Evolutionary conservation across 2,797 vertebrate genomes (phyloP), one percentile per base, ranked within the genome.

Genomic region (Acropternis orthonyx): DNA sequence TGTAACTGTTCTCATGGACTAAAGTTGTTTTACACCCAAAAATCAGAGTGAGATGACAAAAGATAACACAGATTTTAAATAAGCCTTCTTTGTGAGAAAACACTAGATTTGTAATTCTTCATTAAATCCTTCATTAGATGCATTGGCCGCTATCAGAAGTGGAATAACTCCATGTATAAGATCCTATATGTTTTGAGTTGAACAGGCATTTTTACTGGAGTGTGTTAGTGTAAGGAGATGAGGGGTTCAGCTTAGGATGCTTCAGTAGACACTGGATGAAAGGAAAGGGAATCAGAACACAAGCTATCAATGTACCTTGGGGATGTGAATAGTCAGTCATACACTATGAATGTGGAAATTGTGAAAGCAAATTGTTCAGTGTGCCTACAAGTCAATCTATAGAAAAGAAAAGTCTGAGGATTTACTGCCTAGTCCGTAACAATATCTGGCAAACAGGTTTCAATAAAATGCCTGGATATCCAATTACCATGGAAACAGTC

Each of bases 401-500:
- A 77, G 67, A 90, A 95, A 75, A 67, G 39, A 96, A 95, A 95
- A 71, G 15, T 54, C 59, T 65, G 75, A 91, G n/a, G 49, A 62
- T 66, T 78, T 81, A 58, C n/a, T 84, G 67, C 49, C 44, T 88
- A 78, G 77, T 63, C 43, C 90, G 89, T 84, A 66, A 61, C 2
- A 3, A 78, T 65, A 21, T 59, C 93, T 96, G 63, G 74, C 67
- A 95, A 97, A 76, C 54, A 80, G 78, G 48, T 96, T 97, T 97
- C 54, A 65, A 72, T 93, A 92, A 97, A 96, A 97, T 84, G 80
- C 68, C 86, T 7, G 66, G 93, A 92, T 88, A 96, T 95, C 78
- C 79, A 94, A 97, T 97, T 97, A 85, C 96, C 95, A 97, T 98
- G 96, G 97, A 97, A 98, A 98, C 95, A 94, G 95, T 95, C 88